Conservation (phyloP, 2,888 invertebrate genomes). For the Synergus laeviventris region DNA sequence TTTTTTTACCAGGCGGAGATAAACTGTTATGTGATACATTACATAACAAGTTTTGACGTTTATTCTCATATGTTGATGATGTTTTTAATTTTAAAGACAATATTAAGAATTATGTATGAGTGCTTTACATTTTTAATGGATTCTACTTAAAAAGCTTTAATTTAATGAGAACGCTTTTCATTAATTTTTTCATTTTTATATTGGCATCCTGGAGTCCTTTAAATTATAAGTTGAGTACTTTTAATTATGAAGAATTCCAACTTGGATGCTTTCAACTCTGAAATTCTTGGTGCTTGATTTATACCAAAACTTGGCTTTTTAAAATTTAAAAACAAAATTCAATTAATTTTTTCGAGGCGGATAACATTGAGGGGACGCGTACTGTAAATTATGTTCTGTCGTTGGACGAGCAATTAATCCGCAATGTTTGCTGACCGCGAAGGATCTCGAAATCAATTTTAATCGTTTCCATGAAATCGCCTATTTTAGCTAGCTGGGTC, state of each 20-base stretch:
- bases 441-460: slow-evolving; percentile 37
- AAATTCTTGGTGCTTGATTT: neutral
- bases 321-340: neutral
- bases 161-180: too few species aligned
- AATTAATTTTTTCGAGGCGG: neutral
- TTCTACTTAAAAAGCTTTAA: too few species aligned
- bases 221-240: too few species aligned
- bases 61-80: neutral
- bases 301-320: neutral
- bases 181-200: too few species aligned
- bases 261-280: neutral
- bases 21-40: neutral
- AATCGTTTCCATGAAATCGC: slow-evolving; percentile 34
- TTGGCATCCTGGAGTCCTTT: too few species aligned
- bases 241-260: neutral
- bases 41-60: neutral
- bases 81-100: neutral
- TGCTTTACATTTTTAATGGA: too few species aligned
- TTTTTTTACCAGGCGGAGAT: neutral
- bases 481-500: slow-evolving; percentile 28
- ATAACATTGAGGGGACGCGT: neutral
- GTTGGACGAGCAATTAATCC: slow-evolving; percentile 1
- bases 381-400: neutral
- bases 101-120: too few species aligned
- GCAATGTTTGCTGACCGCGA: slow-evolving; percentile 32